These are phyloP conservation scores for Trichacis sp. DNA, from an alignment of 2,888 invertebrate genomes.

Conservation along the genomic window DNA sequence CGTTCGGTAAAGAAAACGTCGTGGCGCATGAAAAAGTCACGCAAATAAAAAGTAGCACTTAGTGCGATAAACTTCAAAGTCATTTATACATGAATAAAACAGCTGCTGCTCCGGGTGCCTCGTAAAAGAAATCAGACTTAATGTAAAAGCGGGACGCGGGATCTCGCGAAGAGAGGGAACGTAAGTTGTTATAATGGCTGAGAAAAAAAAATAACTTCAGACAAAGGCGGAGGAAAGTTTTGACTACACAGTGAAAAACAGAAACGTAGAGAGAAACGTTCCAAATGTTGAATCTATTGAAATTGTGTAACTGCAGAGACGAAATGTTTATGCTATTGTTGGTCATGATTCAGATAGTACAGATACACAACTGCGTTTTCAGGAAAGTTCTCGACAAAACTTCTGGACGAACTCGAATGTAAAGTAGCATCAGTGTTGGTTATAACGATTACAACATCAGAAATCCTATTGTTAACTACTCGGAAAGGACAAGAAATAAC, in stretches of 20 bases:
- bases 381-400: background rate
- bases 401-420: background rate
- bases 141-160: slow-evolving; percentile 34
- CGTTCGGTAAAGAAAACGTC: too few relatives aligned
- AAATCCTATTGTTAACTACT: background rate
- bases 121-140: slow-evolving; percentile 35
- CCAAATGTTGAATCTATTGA: slow-evolving; percentile 9
- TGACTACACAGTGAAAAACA: slow-evolving; percentile 3
- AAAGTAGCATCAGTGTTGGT: background rate
- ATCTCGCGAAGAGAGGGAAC: slow-evolving; percentile 11
- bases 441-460: background rate
- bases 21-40: slow-evolving; percentile 12
- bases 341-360: slow-evolving; percentile 13
- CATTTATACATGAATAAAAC: slow-evolving; percentile 41
- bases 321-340: slow-evolving; percentile 13
- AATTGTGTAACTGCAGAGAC: slow-evolving; percentile 12
- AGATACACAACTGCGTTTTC: background rate
- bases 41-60: slow-evolving; percentile 34
- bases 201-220: background rate
- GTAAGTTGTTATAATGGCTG: background rate
- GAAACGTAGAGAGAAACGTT: slow-evolving; percentile 10
- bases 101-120: slow-evolving; percentile 33
- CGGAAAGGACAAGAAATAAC: too few relatives aligned
- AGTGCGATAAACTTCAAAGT: slow-evolving; percentile 33
- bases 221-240: background rate